These are phyloP conservation scores for Chelonoidis abingdonii DNA, from an alignment of 2,113 vertebrate species.

Conservation along the genomic window DNA sequence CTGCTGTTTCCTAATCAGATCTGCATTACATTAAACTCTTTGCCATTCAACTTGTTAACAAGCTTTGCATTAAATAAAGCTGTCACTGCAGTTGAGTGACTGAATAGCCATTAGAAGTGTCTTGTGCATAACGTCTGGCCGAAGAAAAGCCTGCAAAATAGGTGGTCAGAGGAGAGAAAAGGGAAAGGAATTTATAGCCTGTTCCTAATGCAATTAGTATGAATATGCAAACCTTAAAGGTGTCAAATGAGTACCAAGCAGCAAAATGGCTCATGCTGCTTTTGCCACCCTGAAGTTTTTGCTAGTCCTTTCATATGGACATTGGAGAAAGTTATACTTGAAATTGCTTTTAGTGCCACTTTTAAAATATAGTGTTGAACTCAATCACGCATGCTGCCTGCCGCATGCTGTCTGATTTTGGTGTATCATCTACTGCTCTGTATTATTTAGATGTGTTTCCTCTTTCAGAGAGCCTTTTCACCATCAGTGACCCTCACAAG, in stretches of 20 bases:
- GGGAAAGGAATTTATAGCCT: slow-evolving; percentile 70
- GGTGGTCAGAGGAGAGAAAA: slow-evolving; percentile 72
- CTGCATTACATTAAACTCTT: slow-evolving; percentile 83
- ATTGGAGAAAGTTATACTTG: slow-evolving; percentile 28
- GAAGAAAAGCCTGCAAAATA: slow-evolving; percentile 61
- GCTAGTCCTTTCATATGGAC: slow-evolving; percentile 35
- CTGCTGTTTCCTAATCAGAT: slow-evolving; percentile 84
- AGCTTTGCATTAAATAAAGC: slow-evolving; percentile 84
- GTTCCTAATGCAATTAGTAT: slow-evolving; percentile 67
- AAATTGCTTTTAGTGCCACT: neutral
- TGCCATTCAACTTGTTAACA: slow-evolving; percentile 85
- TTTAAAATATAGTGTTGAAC: slow-evolving; percentile 22
- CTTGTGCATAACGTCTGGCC: slow-evolving; percentile 71
- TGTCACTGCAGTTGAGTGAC: slow-evolving; percentile 73
- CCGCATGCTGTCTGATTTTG: neutral
- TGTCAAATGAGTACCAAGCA: slow-evolving; percentile 61
- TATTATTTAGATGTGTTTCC: neutral
- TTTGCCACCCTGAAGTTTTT: slow-evolving; percentile 23
- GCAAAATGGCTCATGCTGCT: neutral
- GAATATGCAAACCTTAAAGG: slow-evolving; percentile 73
- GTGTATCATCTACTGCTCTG: neutral
- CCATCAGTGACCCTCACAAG: neutral
- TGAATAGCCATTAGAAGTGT: slow-evolving; percentile 78
- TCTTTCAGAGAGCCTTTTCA: slow-evolving; percentile 23
- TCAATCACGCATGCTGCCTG: neutral